A percentile compares a stretch with the other conserved stretches of the same genome.
These are phyloP conservation scores for Sternotherus odoratus DNA, from an alignment of 2,797 vertebrate species.

Conservation along the genomic window DNA sequence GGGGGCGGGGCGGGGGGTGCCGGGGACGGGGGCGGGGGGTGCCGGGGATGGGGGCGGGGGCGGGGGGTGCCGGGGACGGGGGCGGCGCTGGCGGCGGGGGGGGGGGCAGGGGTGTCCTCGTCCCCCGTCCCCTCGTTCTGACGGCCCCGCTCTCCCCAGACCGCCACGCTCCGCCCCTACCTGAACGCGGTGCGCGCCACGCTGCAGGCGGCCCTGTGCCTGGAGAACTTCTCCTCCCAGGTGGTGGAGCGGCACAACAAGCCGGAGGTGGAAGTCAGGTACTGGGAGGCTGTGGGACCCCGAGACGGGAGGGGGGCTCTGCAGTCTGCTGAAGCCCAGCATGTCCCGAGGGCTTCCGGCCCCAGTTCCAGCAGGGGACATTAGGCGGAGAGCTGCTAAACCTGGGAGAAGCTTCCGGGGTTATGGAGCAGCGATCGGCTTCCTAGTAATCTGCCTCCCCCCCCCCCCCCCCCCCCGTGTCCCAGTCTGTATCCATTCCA, in stretches of 20 bases:
- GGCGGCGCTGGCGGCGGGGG: background rate
- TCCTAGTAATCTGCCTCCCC: background rate
- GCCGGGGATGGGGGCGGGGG: background rate
- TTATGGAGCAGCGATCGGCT: background rate
- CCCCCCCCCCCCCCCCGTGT: no score
- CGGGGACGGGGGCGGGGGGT: accelerated
- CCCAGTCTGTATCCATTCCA: background rate
- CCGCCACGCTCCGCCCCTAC: conserved; percentile 96
- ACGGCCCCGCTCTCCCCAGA: conserved; percentile 77
- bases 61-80: accelerated
- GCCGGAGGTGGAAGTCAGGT: conserved; percentile 98
- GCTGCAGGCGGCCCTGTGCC: conserved; percentile 94
- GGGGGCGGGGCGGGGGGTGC: background rate
- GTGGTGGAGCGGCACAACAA: conserved; percentile 99
- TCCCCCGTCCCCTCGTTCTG: background rate
- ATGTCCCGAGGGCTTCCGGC: background rate
- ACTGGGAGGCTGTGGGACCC: conserved; percentile 38
- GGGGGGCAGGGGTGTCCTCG: background rate
- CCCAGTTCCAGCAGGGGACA: background rate
- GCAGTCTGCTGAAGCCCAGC: no score
- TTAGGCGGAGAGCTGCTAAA: background rate
- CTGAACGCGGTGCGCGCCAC: conserved; percentile 96
- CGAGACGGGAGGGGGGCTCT: no score
- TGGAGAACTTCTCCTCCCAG: conserved; percentile 98
- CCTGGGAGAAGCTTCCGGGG: accelerated